Evolutionary conservation across 2,888 invertebrate genomes (phyloP).

Genomic region (Alviniconcha strummeri): DNA sequence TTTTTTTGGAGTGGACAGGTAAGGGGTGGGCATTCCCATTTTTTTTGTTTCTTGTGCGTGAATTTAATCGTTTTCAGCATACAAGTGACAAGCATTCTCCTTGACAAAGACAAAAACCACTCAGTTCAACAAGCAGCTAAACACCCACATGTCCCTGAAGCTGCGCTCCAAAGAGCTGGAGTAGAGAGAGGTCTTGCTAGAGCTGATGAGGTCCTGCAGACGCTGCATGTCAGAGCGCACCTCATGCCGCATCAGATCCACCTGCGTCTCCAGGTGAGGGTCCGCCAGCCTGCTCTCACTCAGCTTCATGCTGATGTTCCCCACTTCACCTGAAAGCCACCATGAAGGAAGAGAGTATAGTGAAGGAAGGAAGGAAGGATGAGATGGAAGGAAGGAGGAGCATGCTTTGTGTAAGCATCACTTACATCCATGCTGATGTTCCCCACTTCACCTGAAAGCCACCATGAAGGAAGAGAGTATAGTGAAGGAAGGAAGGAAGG

Average conservation of each 20-base stretch:
- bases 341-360: background rate
- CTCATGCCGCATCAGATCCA: conserved; percentile 27
- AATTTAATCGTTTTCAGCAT: background rate
- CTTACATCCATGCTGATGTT: background rate
- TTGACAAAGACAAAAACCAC: too few relatives aligned
- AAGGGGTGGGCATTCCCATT: too few relatives aligned
- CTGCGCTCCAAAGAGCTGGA: conserved; percentile 18
- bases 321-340: conserved; percentile 21
- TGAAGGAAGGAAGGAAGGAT: background rate
- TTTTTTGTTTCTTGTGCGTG: background rate
- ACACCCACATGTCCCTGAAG: conserved; percentile 26
- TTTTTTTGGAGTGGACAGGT: background rate
- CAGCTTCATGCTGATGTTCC: conserved; percentile 5
- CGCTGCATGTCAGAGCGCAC: conserved; percentile 25
- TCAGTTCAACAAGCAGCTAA: background rate
- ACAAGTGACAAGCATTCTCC: background rate
- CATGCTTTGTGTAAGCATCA: too few relatives aligned
- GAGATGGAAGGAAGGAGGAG: too few relatives aligned
- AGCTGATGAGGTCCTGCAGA: conserved; percentile 22
- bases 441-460: conserved; percentile 24
- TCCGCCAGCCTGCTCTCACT: conserved; percentile 2
- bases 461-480: background rate
- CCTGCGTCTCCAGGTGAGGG: conserved; percentile 25
- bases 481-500: too few relatives aligned
- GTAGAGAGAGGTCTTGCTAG: background rate